phyloP scores from a whole-genome alignment of 2,888 invertebrate species.

The Habrosyne pyritoides region DNA sequence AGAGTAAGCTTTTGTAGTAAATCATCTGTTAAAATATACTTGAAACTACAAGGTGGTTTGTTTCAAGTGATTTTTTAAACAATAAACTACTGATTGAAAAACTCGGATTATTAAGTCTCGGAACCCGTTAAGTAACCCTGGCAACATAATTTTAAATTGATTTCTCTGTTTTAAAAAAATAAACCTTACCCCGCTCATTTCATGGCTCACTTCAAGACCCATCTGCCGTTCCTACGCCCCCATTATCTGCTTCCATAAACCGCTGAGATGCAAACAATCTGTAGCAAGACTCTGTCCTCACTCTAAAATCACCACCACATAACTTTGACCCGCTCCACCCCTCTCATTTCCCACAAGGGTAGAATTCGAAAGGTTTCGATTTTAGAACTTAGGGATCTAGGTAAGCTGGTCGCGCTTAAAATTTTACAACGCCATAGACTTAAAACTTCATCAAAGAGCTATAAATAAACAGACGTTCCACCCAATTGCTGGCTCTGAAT shows the following conservation, averaged over 20 bases:
- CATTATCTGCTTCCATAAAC: conserved; percentile 75
- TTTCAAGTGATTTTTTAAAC: no score
- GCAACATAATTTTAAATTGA: no score
- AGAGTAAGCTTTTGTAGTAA: no score
- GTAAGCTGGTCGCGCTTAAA: conserved; percentile 43
- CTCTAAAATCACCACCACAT: conserved; percentile 54
- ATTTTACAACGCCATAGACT: conserved; percentile 63
- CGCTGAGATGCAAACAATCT: conserved; percentile 71
- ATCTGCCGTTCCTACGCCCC: conserved; percentile 67
- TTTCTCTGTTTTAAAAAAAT: background rate
- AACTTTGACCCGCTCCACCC: conserved; percentile 35
- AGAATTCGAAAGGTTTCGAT: conserved; percentile 7
- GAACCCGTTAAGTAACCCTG: no score
- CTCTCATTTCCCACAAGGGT: conserved; percentile 14
- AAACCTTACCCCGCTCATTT: conserved; percentile 29
- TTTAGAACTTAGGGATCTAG: conserved; percentile 29
- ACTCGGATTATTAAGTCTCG: no score
- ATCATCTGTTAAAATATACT: no score
- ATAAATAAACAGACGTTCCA: conserved; percentile 59
- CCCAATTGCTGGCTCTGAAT: conserved; percentile 34
- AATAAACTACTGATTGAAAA: no score
- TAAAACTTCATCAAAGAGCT: conserved; percentile 69
- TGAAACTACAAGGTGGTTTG: no score
- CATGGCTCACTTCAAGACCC: conserved; percentile 54
- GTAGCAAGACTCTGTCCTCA: conserved; percentile 55